Conservation (phyloP, 2,888 invertebrate genomes). For the Nephrotoma flavescens region DNA sequence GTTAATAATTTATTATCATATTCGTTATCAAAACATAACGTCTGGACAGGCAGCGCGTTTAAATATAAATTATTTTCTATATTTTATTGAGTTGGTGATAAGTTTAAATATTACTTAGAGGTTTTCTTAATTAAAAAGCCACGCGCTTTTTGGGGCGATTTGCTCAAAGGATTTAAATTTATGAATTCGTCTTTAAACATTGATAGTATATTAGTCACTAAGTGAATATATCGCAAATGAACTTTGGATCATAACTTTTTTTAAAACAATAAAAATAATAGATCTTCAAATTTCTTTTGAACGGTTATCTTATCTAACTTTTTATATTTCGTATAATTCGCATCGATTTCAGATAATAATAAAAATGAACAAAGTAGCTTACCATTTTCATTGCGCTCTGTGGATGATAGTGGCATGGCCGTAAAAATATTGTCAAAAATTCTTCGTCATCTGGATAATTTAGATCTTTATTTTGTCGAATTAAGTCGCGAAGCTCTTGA, state of each 20-base stretch:
- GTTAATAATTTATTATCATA: not conserved
- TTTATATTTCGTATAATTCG: not conserved
- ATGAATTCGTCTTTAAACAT: no score
- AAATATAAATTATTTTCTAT: no score
- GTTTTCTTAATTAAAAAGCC: no score
- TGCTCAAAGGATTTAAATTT: not conserved
- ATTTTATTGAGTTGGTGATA: no score
- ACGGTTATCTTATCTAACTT: not conserved
- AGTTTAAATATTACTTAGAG: no score
- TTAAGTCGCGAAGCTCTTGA: slow-evolving; percentile 41
- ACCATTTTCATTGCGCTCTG: slow-evolving; percentile 66
- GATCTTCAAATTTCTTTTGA: not conserved
- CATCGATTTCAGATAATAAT: not conserved
- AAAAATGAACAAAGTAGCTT: slow-evolving; percentile 24
- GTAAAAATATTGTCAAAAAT: slow-evolving; percentile 58
- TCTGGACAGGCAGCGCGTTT: not conserved
- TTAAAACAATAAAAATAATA: not conserved
- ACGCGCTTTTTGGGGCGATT: no score
- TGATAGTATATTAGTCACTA: not conserved
- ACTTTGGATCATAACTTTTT: not conserved
- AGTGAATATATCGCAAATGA: not conserved
- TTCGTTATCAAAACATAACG: not conserved
- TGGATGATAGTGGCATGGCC: slow-evolving; percentile 73
- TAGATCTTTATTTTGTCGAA: slow-evolving; percentile 52
- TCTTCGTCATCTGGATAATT: slow-evolving; percentile 61